Base-by-base conservation (phyloP, 2,888 invertebrate genomes). In the Meganola albula region DNA sequence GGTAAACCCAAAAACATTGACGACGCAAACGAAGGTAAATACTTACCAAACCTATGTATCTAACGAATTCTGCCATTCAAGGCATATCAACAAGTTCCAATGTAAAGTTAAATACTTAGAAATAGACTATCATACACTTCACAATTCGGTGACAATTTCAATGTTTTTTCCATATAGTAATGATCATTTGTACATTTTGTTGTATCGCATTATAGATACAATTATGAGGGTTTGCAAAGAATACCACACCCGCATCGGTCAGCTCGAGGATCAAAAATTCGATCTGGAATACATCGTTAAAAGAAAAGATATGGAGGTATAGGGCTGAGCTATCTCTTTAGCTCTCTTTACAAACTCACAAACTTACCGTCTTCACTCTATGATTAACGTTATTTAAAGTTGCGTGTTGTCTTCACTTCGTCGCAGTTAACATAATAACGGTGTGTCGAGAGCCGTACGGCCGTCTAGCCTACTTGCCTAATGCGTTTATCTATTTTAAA, bases 301-400 rank as follows among this genome's bases (percentile, higher is more conserved):
- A 89, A 94, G 94, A 90, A 99, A 99, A 93, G 99, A 99, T 88
- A 93, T 92, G 87, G 97, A 98, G 96, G 98, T 98, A 93, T 90
- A 90, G 78, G 74, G 64, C 69, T 57, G 59, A 68, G 72, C 72
- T 44, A 46, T 34, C 29, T 36, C 63, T 63, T 58, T 63, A 64
- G 70, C 68, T 71, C 67, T 64, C 61, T 69, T 77, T 65, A 72
- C 59, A 60, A 73, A 80, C 82, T 85, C 57, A 79, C 79, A 74
- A 76, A 80, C 75, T 74, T 69, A 74, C 68, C 67, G 56, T 56
- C 71, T 73, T 74, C 58, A 53, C 66, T 53, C 48, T 49, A 53
- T 51, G 70, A 73, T 74, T 79, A 74, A 74, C 68, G 66, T 53
- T 66, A 64, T 53, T 71, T 78, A 73, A 63, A 74, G 37, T 79